phyloP scores from a whole-genome alignment of 1,140 invertebrate species.

The Nilaparvata lugens region DNA sequence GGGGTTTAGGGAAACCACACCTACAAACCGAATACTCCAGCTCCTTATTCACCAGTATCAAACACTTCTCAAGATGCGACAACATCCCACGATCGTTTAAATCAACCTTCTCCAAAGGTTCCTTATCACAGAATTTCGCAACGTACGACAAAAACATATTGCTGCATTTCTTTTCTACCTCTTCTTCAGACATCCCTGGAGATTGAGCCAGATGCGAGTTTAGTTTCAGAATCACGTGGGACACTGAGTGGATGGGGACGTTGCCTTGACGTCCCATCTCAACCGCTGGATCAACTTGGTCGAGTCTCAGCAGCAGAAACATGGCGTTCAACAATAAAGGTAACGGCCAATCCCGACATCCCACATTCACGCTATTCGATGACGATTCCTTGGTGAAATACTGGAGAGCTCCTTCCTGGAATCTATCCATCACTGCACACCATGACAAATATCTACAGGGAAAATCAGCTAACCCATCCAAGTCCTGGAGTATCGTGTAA shows the following conservation, averaged over 20 bases:
- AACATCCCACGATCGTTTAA: slow-evolving; percentile 11
- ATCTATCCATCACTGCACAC: slow-evolving; percentile 23
- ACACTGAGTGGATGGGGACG: slow-evolving; percentile 23
- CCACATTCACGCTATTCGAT: slow-evolving; percentile 2
- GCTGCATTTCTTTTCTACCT: slow-evolving; percentile 19
- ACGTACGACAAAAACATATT: slow-evolving; percentile 27
- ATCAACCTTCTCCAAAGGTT: slow-evolving; percentile 6
- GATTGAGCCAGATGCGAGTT: slow-evolving; percentile 17
- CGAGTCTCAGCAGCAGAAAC: slow-evolving; percentile 27
- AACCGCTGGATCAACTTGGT: slow-evolving; percentile 28
- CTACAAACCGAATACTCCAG: slow-evolving; percentile 8
- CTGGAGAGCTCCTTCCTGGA: slow-evolving; percentile 22
- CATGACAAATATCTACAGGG: slow-evolving; percentile 25
- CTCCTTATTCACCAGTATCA: slow-evolving; percentile 9
- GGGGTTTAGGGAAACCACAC: slow-evolving; percentile 17
- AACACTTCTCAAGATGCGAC: slow-evolving; percentile 18
- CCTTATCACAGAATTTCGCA: slow-evolving; percentile 14
- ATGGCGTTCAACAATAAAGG: slow-evolving; percentile 28
- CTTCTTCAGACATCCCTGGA: slow-evolving; percentile 12
- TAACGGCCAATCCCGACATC: slow-evolving; percentile 23
- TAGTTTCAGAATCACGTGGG: slow-evolving; percentile 27
- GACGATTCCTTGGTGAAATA: slow-evolving; percentile 10
- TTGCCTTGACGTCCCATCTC: slow-evolving; percentile 21
- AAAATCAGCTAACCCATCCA: slow-evolving; percentile 16
- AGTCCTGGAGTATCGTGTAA: slow-evolving; percentile 18